Percentiles rank a stretch among this genome's conserved stretches.
phyloP scores from a whole-genome alignment of 2,113 vertebrate species.

The Cygnus atratus region DNA sequence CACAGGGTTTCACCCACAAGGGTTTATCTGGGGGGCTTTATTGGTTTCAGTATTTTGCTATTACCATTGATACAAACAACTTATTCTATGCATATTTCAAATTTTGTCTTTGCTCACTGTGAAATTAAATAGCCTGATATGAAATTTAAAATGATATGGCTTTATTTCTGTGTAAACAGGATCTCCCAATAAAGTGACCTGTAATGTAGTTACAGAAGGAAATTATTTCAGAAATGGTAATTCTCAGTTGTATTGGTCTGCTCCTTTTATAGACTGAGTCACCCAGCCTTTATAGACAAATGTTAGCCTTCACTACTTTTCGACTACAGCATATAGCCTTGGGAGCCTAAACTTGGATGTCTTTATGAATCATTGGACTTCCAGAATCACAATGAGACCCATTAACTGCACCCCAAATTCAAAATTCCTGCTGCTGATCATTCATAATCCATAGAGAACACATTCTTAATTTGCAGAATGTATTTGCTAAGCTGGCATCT shows the following conservation, averaged over 20 bases:
- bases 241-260: background rate
- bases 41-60: background rate
- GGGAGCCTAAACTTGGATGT: background rate
- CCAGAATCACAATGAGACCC: background rate
- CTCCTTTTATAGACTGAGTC: background rate
- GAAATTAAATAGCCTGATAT: conserved; percentile 20
- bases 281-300: background rate
- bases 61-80: background rate
- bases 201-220: conserved; percentile 3
- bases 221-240: conserved; percentile 28
- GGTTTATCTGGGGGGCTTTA: background rate
- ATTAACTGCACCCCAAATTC: background rate
- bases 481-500: background rate
- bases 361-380: background rate
- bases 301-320: background rate
- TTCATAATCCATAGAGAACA: background rate
- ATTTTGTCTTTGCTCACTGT: background rate
- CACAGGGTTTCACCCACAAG: background rate
- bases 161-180: conserved; percentile 29
- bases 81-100: background rate
- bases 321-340: background rate
- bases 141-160: background rate
- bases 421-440: background rate
- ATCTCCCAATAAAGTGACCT: conserved; percentile 15
- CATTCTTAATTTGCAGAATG: background rate